Percentiles rank a stretch among this genome's conserved stretches.
Evolutionary conservation across 2,888 invertebrate species (phyloP).

Genomic region (Eilema depressum): DNA sequence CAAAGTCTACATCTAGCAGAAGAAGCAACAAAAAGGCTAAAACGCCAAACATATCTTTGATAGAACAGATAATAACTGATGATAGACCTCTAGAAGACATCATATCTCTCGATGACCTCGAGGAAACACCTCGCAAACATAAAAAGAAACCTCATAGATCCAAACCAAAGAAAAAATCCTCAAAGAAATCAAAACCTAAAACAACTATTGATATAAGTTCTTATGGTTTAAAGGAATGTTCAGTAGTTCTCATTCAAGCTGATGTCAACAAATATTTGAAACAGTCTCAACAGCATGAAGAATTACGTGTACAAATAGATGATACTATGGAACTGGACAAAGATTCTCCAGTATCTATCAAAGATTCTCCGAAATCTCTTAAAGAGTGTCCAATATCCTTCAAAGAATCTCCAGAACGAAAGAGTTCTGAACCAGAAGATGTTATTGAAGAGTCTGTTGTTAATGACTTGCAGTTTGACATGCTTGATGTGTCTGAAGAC

Average conservation of each 20-base stretch:
- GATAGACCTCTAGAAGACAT: conserved; percentile 79
- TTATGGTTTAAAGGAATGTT: conserved; percentile 68
- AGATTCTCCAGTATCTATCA: neutral
- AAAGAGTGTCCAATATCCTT: neutral
- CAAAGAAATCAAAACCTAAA: conserved; percentile 46
- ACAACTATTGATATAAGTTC: conserved; percentile 32
- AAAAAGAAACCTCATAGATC: conserved; percentile 56
- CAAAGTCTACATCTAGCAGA: conserved; percentile 52
- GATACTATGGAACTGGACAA: conserved; percentile 5
- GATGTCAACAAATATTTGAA: conserved; percentile 63
- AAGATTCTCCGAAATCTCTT: conserved; percentile 5
- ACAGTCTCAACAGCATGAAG: conserved; percentile 15
- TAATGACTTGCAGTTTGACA: conserved; percentile 77
- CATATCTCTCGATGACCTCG: conserved; percentile 75
- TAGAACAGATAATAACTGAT: conserved; percentile 80
- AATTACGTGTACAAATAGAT: conserved; percentile 8
- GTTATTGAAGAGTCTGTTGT: conserved; percentile 50
- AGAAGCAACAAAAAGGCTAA: conserved; percentile 61
- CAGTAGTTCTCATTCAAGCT: conserved; percentile 64
- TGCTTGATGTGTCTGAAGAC: conserved; percentile 83
- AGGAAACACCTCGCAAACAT: conserved; percentile 63
- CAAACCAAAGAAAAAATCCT: conserved; percentile 40
- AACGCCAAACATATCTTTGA: conserved; percentile 76
- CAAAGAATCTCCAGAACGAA: conserved; percentile 4
- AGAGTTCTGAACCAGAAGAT: conserved; percentile 21